These are phyloP conservation scores for Tragelaphus buxtoni DNA, from an alignment of 2,113 vertebrate genomes.

Conservation along the genomic window DNA sequence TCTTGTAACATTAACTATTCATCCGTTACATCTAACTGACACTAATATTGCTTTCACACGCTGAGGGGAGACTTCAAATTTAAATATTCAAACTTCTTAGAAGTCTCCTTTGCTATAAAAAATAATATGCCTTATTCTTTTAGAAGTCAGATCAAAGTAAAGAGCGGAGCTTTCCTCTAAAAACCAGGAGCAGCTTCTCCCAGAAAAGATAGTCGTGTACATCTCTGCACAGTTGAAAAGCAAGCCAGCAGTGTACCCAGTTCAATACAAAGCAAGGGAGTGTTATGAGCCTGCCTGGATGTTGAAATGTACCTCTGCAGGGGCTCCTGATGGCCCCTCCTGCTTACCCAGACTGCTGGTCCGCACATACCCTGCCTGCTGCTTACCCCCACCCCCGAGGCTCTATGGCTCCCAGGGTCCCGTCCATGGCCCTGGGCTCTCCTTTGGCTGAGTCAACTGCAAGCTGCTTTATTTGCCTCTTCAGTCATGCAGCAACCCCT, in stretches of 20 bases:
- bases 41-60: constrained; percentile 38
- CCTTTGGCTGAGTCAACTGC: neutral
- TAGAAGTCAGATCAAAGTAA: constrained; percentile 67
- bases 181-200: constrained; percentile 30
- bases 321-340: neutral
- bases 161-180: constrained; percentile 34
- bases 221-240: neutral
- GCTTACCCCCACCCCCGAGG: neutral
- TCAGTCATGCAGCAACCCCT: neutral
- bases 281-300: neutral
- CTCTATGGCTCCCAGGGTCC: neutral
- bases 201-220: neutral
- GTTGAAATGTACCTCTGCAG: neutral
- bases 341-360: neutral
- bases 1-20: constrained; percentile 49
- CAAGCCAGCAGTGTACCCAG: neutral
- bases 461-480: constrained; percentile 20
- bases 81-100: constrained; percentile 59
- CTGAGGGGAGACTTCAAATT: constrained; percentile 49
- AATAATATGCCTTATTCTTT: constrained; percentile 54
- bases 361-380: neutral
- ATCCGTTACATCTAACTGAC: constrained; percentile 39
- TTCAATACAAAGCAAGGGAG: neutral
- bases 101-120: constrained; percentile 51
- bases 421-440: neutral